These are phyloP conservation scores for Spialia ferax DNA, from an alignment of 2,888 invertebrate species.

Conservation along the genomic window DNA sequence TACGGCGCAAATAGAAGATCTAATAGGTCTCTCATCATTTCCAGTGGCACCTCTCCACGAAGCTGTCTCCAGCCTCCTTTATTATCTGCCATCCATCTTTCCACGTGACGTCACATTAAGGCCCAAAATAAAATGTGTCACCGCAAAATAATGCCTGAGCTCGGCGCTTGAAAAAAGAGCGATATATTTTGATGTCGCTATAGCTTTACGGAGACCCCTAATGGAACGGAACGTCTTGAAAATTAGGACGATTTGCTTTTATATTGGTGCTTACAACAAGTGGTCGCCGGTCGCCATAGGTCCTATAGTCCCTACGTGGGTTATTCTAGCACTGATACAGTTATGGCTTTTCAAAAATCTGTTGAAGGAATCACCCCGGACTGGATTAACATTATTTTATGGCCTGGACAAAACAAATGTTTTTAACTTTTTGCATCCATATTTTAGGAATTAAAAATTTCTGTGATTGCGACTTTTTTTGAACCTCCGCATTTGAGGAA, in stretches of 20 bases:
- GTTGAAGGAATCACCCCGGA: no score
- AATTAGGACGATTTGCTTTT: not conserved
- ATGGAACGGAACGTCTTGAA: not conserved
- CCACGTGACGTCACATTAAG: constrained; percentile 32
- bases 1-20: constrained; percentile 22
- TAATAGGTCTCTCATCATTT: constrained; percentile 24
- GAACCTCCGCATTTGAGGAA: no score
- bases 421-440: no score
- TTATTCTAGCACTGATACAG: no score
- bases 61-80: constrained; percentile 30
- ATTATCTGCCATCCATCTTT: constrained; percentile 34
- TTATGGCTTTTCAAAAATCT: no score
- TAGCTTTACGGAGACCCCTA: not conserved
- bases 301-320: no score
- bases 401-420: no score
- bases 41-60: constrained; percentile 24
- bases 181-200: not conserved
- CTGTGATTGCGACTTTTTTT: no score
- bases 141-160: constrained; percentile 26
- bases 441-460: no score
- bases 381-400: no score
- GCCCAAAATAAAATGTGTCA: constrained; percentile 34
- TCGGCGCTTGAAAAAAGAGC: constrained; percentile 7
- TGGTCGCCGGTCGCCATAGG: no score
- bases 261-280: not conserved